phyloP scores from a whole-genome alignment of 1,140 invertebrate genomes.

The Andrena cerasifolii region DNA sequence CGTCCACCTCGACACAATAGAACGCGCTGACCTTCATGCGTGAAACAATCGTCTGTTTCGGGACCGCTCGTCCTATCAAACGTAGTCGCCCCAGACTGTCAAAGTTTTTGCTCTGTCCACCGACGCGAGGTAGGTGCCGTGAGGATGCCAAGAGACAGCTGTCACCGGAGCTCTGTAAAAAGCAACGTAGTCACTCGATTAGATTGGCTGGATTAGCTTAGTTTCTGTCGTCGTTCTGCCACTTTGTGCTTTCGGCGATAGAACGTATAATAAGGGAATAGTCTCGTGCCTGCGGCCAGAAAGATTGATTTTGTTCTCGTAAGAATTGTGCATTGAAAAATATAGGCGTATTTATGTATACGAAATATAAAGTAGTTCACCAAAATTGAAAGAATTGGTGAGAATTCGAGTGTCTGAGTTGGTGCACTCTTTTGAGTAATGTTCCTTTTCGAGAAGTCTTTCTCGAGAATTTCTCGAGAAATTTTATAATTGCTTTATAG shows the following conservation, averaged over 20 bases:
- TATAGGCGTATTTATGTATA: no score
- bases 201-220: not conserved
- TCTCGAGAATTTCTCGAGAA: no score
- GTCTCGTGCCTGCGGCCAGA: no score
- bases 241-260: not conserved
- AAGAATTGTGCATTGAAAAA: no score
- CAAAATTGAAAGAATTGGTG: no score
- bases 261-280: not conserved
- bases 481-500: no score
- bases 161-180: slow-evolving; percentile 90
- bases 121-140: slow-evolving; percentile 91
- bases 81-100: slow-evolving; percentile 91
- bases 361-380: no score
- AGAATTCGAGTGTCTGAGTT: no score
- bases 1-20: slow-evolving; percentile 7
- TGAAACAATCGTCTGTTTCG: slow-evolving; percentile 62
- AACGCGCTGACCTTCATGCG: slow-evolving; percentile 35
- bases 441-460: no score
- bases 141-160: slow-evolving; percentile 96
- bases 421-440: no score
- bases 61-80: slow-evolving; percentile 74
- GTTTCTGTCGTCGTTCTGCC: not conserved
- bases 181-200: slow-evolving; percentile 2
- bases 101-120: slow-evolving; percentile 93
- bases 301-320: no score